Conservation (phyloP, 1,140 invertebrate species). For the Aphidius gifuensis region DNA sequence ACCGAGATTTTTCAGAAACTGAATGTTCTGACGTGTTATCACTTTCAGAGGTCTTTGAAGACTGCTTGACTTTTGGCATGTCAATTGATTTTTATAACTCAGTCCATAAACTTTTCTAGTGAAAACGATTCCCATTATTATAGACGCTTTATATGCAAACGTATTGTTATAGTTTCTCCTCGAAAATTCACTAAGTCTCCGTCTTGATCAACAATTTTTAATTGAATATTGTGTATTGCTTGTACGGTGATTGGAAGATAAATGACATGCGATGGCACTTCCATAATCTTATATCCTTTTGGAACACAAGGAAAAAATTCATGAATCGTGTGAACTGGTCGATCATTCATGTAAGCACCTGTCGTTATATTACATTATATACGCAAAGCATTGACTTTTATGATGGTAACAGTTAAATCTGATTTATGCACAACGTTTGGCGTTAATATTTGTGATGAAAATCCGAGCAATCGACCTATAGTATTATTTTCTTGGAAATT, state of each 20-base stretch:
- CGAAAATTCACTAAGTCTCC: neutral
- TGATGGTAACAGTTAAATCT: too few relatives aligned
- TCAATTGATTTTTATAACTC: neutral
- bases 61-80: neutral
- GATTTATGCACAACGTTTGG: too few relatives aligned
- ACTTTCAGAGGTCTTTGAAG: neutral
- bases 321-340: neutral
- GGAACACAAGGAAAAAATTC: conserved; percentile 1
- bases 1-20: conserved; percentile 1
- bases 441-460: too few relatives aligned
- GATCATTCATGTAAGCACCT: neutral
- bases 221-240: neutral
- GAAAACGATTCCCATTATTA: conserved; percentile 2
- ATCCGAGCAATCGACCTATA: too few relatives aligned
- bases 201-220: conserved; percentile 3
- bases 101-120: neutral
- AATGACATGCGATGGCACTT: neutral
- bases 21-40: conserved; percentile 8
- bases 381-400: neutral
- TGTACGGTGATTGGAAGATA: neutral
- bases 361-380: neutral
- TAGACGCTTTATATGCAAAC: neutral
- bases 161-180: neutral
- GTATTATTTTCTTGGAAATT: too few relatives aligned
- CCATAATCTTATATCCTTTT: conserved; percentile 1